These are phyloP conservation scores for Leptinotarsa undecemlineata DNA, from an alignment of 1,140 invertebrate species.

Conservation along the genomic window DNA sequence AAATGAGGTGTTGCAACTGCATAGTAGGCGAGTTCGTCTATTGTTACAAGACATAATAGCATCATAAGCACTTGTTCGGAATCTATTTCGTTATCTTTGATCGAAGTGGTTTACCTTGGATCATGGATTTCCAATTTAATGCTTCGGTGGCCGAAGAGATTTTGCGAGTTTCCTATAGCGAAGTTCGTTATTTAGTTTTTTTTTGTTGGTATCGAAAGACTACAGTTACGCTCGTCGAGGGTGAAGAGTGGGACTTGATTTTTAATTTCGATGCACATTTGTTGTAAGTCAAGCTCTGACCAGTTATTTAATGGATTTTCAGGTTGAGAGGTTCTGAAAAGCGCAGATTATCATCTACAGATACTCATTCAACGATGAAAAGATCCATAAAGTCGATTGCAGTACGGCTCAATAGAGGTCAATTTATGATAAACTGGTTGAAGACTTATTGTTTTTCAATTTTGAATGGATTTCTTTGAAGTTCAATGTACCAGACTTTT, in stretches of 20 bases:
- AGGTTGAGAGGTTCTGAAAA: not conserved
- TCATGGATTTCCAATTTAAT: slow-evolving; percentile 7
- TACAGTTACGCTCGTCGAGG: slow-evolving; percentile 4
- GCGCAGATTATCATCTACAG: too few relatives aligned
- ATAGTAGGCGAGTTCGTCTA: slow-evolving; percentile 18
- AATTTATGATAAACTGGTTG: too few relatives aligned
- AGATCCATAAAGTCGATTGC: too few relatives aligned
- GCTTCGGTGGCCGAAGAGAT: slow-evolving; percentile 17
- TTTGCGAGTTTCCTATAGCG: not conserved
- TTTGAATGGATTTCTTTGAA: too few relatives aligned
- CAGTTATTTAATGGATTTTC: not conserved
- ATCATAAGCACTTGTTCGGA: slow-evolving; percentile 16
- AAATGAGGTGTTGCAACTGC: slow-evolving; percentile 14
- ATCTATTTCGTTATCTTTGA: slow-evolving; percentile 19
- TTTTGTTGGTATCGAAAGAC: not conserved
- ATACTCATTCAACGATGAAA: too few relatives aligned
- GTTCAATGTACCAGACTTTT: too few relatives aligned
- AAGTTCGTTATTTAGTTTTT: not conserved
- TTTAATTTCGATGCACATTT: not conserved
- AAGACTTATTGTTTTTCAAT: too few relatives aligned
- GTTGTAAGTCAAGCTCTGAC: not conserved
- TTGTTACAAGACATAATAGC: slow-evolving; percentile 21
- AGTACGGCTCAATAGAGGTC: too few relatives aligned
- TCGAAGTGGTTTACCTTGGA: slow-evolving; percentile 17
- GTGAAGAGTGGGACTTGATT: not conserved